These are phyloP conservation scores for Xestia rhomboidea DNA, from an alignment of 2,888 invertebrate genomes.

Conservation along the genomic window DNA sequence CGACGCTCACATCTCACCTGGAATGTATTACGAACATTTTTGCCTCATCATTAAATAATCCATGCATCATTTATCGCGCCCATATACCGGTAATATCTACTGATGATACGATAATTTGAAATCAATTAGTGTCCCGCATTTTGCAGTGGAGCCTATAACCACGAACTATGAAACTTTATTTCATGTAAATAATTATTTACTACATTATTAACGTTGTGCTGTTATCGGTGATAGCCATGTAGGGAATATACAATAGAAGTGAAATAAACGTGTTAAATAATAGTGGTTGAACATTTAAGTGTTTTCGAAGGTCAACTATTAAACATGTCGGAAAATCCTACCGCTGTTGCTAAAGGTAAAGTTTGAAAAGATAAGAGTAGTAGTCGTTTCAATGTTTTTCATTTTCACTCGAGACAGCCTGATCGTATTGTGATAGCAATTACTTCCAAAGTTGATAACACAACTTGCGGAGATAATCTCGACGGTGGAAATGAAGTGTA, in stretches of 20 bases:
- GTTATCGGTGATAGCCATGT: slow-evolving; percentile 37
- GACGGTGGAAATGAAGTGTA: slow-evolving; percentile 36
- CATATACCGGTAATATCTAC: slow-evolving; percentile 28
- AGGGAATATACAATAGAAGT: slow-evolving; percentile 49
- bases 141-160: slow-evolving; percentile 34
- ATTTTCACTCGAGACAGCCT: slow-evolving; percentile 34
- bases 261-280: slow-evolving; percentile 60
- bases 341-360: slow-evolving; percentile 82
- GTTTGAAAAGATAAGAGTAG: slow-evolving; percentile 37
- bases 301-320: slow-evolving; percentile 59
- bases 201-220: slow-evolving; percentile 45
- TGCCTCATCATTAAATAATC: slow-evolving; percentile 38
- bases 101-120: slow-evolving; percentile 27
- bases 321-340: slow-evolving; percentile 80
- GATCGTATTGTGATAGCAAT: slow-evolving; percentile 20
- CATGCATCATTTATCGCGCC: slow-evolving; percentile 38
- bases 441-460: slow-evolving; percentile 9
- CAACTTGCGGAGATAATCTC: slow-evolving; percentile 3
- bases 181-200: slow-evolving; percentile 42
- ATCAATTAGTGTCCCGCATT: slow-evolving; percentile 22
- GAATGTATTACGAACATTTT: slow-evolving; percentile 66
- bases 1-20: slow-evolving; percentile 56
- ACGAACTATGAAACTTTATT: slow-evolving; percentile 40
- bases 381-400: slow-evolving; percentile 20
- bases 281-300: slow-evolving; percentile 63